Evolutionary conservation across 2,113 vertebrate species (phyloP).

Genomic region (Xenus cinereus): DNA sequence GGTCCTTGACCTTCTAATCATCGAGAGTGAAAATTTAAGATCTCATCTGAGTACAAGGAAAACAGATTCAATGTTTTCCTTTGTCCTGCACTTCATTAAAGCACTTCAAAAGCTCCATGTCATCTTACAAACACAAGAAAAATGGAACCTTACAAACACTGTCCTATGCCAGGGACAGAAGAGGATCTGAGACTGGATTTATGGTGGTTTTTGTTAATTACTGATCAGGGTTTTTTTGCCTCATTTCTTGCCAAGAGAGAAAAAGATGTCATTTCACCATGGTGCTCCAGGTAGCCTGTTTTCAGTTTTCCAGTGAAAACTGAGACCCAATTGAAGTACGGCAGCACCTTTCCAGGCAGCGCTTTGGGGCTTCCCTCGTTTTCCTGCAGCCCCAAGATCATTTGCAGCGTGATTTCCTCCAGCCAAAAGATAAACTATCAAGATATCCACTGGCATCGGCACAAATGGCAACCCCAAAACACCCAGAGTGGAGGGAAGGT

Average conservation of each 20-base stretch:
- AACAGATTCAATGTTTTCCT: not conserved
- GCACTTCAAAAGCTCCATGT: not conserved
- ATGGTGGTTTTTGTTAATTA: not conserved
- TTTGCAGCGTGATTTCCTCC: not conserved
- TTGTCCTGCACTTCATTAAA: not conserved
- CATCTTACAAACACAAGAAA: not conserved
- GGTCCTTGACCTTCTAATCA: not conserved
- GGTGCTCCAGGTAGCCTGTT: not conserved
- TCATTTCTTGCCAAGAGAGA: constrained; percentile 8
- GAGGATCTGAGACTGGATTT: not conserved
- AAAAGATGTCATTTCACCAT: not conserved
- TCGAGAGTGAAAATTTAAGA: not conserved
- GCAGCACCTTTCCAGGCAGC: not conserved
- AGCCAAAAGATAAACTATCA: not conserved
- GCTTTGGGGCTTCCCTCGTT: not conserved
- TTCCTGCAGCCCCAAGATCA: not conserved
- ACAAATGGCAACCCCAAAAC: not conserved
- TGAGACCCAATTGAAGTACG: not conserved
- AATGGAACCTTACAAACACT: not conserved
- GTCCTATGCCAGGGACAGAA: not conserved
- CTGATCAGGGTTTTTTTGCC: not conserved
- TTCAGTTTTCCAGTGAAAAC: not conserved
- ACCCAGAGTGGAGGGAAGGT: not conserved
- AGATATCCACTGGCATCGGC: not conserved
- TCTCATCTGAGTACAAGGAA: not conserved